Percentiles rank a stretch among this genome's conserved stretches.
Conservation (phyloP, 2,888 invertebrate genomes). For the Ferrisia virgata region DNA sequence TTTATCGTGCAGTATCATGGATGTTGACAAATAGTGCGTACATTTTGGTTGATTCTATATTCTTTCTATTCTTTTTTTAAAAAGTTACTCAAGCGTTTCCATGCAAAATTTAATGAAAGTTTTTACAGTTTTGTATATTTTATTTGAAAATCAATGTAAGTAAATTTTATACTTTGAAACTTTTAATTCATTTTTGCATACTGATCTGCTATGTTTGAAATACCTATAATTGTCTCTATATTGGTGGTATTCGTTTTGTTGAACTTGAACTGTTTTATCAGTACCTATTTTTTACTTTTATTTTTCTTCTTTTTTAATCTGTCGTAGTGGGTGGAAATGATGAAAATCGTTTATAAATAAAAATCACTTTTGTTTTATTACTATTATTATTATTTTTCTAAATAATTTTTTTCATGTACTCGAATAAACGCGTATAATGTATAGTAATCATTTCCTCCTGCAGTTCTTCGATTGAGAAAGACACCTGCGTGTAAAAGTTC, state of each 20-base stretch:
- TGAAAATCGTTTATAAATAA: not conserved
- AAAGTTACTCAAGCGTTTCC: not conserved
- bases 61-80: not conserved
- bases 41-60: not conserved
- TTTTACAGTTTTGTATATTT: slow-evolving; percentile 31
- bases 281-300: slow-evolving; percentile 5
- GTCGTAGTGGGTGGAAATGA: not conserved
- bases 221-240: not conserved
- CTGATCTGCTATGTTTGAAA: not conserved
- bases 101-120: slow-evolving; percentile 7
- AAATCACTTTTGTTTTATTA: not conserved
- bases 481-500: not conserved
- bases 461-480: not conserved
- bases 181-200: not conserved
- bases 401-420: not conserved
- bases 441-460: not conserved
- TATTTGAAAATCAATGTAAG: slow-evolving; percentile 22
- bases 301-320: not conserved
- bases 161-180: slow-evolving; percentile 22
- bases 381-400: too few relatives aligned
- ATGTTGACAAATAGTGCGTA: not conserved
- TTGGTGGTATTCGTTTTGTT: not conserved
- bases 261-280: not conserved
- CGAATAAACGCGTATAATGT: not conserved
- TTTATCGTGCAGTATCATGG: slow-evolving; percentile 1